Base-by-base conservation (phyloP, 2,888 invertebrate species). In the Zonitis immaculata region DNA sequence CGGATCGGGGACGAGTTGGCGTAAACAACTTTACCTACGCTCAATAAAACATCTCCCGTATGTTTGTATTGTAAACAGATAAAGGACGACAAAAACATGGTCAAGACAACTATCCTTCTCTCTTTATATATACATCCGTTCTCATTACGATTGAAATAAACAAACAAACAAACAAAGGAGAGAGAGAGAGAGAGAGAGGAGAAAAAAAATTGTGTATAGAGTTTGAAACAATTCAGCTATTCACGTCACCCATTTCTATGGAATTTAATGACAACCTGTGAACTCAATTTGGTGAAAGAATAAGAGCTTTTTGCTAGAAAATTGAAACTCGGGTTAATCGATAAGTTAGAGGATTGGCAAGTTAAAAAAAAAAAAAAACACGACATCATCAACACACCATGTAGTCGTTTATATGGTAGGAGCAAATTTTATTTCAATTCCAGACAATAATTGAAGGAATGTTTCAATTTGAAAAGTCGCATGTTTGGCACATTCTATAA, bases 11-110 rank as follows among this genome's bases (percentile, higher is more conserved):
- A 62, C 57, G 57, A 62, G 51, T 56, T 58, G 57, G 52, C 54
- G 58, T 60, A 62, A 63, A 62, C 61, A 65, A 63, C 59, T 62
- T 56, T 59, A 51, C 58, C 52, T 52, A 47, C 62, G 64, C 62
- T 64, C 63, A 54, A 63, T 63, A 63, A 57, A 59, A 58, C 62
- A 56, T 60, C 57, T 57, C 39, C 35, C 6, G n/a, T 32, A 35
- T 35, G 9, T 35, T 16, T 35, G 9, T 35, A 35, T 35, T 35
- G 35, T 35, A 16, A 35, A 18, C 35, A 35, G 35, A 35, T 35
- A 35, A 30, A n/a, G 30, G n/a, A 30, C 9, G n/a, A 47, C 47
- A 35, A 28, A 28, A 7, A 54, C 44, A 51, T 16, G 56, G 55
- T 50, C 58, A 45, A 55, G 52, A 54, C 53, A 54, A 58, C 60